These are phyloP conservation scores for Oceanites oceanicus DNA, from an alignment of 2,113 vertebrate species.

Conservation along the genomic window DNA sequence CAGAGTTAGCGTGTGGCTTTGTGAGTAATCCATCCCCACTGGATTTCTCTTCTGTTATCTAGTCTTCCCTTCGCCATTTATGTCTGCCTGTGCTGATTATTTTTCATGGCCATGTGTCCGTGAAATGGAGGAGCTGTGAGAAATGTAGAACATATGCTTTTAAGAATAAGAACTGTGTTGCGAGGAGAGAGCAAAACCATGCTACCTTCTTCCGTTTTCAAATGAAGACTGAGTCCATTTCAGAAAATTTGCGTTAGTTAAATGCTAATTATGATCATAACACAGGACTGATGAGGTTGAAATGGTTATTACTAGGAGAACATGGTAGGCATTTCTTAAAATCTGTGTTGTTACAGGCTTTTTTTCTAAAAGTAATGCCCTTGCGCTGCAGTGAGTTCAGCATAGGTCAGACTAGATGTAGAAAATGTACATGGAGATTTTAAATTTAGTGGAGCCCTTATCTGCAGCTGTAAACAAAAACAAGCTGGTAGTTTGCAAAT, in stretches of 20 bases:
- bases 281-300: background rate
- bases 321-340: background rate
- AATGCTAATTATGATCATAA: background rate
- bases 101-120: background rate
- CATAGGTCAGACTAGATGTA: background rate
- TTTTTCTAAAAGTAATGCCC: background rate
- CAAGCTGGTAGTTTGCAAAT: background rate
- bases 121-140: background rate
- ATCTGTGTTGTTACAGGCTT: background rate
- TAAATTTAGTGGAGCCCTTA: background rate
- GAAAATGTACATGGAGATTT: background rate
- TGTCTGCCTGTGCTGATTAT: background rate
- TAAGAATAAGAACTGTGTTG: background rate
- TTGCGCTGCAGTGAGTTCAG: fast-evolving
- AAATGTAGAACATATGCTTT: background rate
- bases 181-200: background rate
- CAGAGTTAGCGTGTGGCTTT: background rate
- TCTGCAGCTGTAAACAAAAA: background rate
- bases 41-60: background rate
- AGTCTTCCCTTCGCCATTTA: background rate
- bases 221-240: background rate
- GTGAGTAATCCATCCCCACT: background rate
- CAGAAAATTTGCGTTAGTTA: background rate
- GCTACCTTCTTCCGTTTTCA: background rate
- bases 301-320: background rate